Evolutionary conservation across 1,140 invertebrate genomes (phyloP), one percentile per base, ranked within the genome.

Genomic region (Drosophila murphyi): DNA sequence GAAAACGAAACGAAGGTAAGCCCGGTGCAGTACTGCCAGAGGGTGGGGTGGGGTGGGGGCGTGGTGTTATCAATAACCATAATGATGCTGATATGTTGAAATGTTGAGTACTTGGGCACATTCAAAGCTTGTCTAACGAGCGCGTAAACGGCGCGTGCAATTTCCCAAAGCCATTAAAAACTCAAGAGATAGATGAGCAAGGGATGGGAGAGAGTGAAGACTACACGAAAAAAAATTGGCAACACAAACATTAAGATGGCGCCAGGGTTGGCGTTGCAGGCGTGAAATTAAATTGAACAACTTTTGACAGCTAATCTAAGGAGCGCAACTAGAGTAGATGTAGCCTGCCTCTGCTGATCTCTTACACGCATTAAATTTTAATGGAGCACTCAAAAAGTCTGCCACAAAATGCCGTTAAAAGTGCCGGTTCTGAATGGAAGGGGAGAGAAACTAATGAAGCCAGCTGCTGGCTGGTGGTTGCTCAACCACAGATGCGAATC

Each of bases 111-210:
- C 43, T 52, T n/a, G 39, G 39, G 64, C 54, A 72, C 69, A 72
- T 73, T 78, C 57, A 37, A 48, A 70, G 78, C 78, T 71, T 62
- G 73, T 80, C 82, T 87, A 87, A 88, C 85, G 83, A 87, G 85
- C 85, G 75, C 78, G 76, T 89, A 88, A 87, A 83, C 83, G 83
- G 83, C 69, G 80, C 85, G 85, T 88, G 85, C 85, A 88, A 88
- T 89, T 88, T 88, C 85, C 85, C 78, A 73, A 88, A 83, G 72
- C 85, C 85, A 89, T 88, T 88, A 89, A 88, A 88, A 88, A 78
- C 67, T 76, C 59, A 48, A 70, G 60, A 50, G 67, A 72, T 59
- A 78, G 68, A 68, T 73, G 68, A 28, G 41, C 5, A 4, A 55
- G 10, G 4, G 39, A 31, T 32, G 35, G 35, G 20, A 31, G 20